Evolutionary conservation across 2,888 invertebrate genomes (phyloP).

Genomic region (Ochlodes sylvanus): DNA sequence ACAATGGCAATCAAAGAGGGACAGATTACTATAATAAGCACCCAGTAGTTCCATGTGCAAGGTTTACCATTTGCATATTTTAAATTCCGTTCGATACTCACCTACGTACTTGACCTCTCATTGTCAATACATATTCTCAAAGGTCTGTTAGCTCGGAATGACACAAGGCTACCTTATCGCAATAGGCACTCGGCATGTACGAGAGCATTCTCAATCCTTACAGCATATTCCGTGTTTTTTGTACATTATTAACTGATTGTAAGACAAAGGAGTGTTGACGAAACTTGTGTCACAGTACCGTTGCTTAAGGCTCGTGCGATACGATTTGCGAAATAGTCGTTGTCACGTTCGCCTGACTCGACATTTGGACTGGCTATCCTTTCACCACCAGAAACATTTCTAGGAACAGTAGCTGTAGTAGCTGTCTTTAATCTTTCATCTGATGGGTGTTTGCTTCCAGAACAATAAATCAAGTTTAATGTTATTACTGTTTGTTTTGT

Average conservation of each 20-base stretch:
- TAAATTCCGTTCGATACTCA: background rate
- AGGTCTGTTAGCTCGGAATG: background rate
- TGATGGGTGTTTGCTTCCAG: background rate
- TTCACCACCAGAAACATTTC: constrained; percentile 58
- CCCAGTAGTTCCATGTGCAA: background rate
- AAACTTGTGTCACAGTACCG: constrained; percentile 61
- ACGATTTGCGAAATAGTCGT: constrained; percentile 71
- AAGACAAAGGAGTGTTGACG: constrained; percentile 66
- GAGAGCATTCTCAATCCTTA: constrained; percentile 33
- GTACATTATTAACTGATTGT: constrained; percentile 42
- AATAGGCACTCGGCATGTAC: constrained; percentile 19
- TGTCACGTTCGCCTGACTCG: constrained; percentile 69
- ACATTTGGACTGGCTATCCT: constrained; percentile 72
- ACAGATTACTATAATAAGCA: no score
- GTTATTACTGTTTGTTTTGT: background rate
- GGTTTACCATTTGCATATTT: background rate
- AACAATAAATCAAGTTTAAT: background rate
- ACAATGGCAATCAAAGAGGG: background rate
- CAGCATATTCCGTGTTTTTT: constrained; percentile 29
- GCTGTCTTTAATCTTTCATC: constrained; percentile 3
- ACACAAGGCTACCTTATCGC: constrained; percentile 26
- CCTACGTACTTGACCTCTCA: constrained; percentile 8
- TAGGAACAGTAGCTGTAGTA: constrained; percentile 30
- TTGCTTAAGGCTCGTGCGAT: constrained; percentile 66
- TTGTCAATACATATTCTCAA: constrained; percentile 14